Conservation (phyloP, 2,888 invertebrate species). For the Operophtera brumata region DNA sequence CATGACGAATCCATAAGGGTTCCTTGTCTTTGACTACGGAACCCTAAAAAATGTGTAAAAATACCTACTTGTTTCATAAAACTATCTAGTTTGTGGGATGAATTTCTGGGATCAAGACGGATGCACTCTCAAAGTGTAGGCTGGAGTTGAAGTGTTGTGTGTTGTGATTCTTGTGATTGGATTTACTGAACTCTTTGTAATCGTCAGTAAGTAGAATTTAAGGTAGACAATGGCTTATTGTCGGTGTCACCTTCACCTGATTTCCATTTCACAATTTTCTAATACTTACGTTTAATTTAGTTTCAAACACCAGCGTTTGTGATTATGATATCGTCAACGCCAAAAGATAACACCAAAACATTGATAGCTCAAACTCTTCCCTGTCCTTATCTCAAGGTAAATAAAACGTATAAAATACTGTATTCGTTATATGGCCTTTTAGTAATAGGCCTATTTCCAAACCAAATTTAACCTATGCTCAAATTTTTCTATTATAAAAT, state of each 20-base stretch:
- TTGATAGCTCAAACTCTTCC: slow-evolving; percentile 12
- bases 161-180: too few species aligned
- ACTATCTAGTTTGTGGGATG: too few species aligned
- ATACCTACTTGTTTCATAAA: too few species aligned
- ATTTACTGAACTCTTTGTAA: slow-evolving; percentile 28
- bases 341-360: slow-evolving; percentile 17
- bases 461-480: too few species aligned
- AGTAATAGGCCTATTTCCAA: too few species aligned
- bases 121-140: too few species aligned
- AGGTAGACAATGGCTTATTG: slow-evolving; percentile 42
- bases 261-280: slow-evolving; percentile 34
- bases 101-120: too few species aligned
- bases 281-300: slow-evolving; percentile 1
- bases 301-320: slow-evolving; percentile 11
- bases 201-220: slow-evolving; percentile 29
- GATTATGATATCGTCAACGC: slow-evolving; percentile 13
- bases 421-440: background rate
- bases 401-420: slow-evolving; percentile 1
- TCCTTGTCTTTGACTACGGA: too few species aligned
- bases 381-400: slow-evolving; percentile 12
- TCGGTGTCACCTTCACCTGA: slow-evolving; percentile 41
- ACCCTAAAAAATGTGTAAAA: too few species aligned
- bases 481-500: too few species aligned
- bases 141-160: too few species aligned
- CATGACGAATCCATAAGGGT: too few species aligned